A percentile compares a stretch with the other conserved stretches of the same genome.
Evolutionary conservation across 2,888 invertebrate species (phyloP).

Genomic region (Argyresthia goedartella): DNA sequence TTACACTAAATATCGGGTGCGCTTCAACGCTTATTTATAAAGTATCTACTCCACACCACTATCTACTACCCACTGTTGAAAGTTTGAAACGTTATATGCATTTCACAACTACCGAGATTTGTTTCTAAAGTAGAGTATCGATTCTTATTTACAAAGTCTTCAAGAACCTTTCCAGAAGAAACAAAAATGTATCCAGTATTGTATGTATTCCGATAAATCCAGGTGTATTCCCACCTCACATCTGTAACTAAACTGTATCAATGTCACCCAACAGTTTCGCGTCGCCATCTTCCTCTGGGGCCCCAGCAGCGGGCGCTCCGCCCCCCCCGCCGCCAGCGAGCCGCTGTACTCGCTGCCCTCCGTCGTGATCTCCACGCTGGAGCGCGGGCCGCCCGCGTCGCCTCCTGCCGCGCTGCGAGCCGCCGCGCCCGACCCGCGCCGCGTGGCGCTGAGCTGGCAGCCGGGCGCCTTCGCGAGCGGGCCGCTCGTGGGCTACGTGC

Average conservation of each 20-base stretch:
- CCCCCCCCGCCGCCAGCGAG: slow-evolving; percentile 46
- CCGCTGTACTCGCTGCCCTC: slow-evolving; percentile 82
- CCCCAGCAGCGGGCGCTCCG: slow-evolving; percentile 56
- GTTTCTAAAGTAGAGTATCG: too few species aligned
- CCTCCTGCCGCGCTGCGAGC: slow-evolving; percentile 81
- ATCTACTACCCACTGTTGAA: too few species aligned
- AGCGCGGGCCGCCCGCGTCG: slow-evolving; percentile 81
- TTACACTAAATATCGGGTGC: slow-evolving; percentile 90
- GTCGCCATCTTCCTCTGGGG: slow-evolving; percentile 84
- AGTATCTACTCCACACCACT: too few species aligned
- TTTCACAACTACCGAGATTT: too few species aligned
- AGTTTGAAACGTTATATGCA: too few species aligned
- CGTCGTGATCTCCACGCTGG: slow-evolving; percentile 80
- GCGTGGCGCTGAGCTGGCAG: slow-evolving; percentile 90
- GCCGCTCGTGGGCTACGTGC: slow-evolving; percentile 87
- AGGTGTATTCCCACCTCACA: too few species aligned
- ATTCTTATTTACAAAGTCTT: too few species aligned
- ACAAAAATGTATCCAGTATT: too few species aligned
- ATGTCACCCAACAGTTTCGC: slow-evolving; percentile 81
- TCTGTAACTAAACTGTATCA: too few species aligned
- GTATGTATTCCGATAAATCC: too few species aligned
- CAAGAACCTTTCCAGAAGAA: too few species aligned
- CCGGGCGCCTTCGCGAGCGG: slow-evolving; percentile 90
- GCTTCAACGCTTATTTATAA: too few species aligned
- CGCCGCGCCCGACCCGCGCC: slow-evolving; percentile 83